Evolutionary conservation across 30 jellyfish, hydroid and myxozoan genomes (phyloP).

Genomic region (Chrysaora quinquecirrha): DNA sequence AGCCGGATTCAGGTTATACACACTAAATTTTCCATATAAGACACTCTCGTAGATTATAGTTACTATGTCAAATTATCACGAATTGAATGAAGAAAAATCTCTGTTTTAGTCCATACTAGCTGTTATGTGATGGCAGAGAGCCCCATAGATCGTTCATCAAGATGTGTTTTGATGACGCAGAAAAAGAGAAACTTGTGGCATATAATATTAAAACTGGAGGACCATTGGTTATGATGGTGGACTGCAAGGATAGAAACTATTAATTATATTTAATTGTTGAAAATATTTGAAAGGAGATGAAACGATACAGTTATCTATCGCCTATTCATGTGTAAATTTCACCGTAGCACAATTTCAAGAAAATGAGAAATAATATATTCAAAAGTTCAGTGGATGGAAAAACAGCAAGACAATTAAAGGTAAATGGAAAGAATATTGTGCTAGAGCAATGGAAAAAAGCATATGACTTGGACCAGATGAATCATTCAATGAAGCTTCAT

Average conservation of each 20-base stretch:
- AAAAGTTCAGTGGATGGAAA: background rate
- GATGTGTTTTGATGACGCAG: background rate
- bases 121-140: background rate
- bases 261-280: too few species aligned
- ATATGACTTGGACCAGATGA: background rate
- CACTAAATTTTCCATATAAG: too few species aligned
- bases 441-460: background rate
- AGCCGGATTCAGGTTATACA: conserved; percentile 17
- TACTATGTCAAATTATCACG: too few species aligned
- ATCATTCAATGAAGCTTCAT: background rate
- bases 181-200: background rate
- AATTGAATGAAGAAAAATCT: too few species aligned
- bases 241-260: background rate
- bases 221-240: background rate
- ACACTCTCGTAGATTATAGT: too few species aligned
- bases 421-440: background rate
- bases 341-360: background rate
- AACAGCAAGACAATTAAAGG: background rate
- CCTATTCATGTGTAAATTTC: background rate
- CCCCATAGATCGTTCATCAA: background rate
- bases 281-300: background rate
- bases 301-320: background rate
- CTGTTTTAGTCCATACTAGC: background rate
- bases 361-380: too few species aligned
- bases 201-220: too few species aligned